A percentile compares a stretch with the other conserved stretches of the same genome.
Conservation (phyloP, 2,888 invertebrate species). For the Drosophila affinis region DNA sequence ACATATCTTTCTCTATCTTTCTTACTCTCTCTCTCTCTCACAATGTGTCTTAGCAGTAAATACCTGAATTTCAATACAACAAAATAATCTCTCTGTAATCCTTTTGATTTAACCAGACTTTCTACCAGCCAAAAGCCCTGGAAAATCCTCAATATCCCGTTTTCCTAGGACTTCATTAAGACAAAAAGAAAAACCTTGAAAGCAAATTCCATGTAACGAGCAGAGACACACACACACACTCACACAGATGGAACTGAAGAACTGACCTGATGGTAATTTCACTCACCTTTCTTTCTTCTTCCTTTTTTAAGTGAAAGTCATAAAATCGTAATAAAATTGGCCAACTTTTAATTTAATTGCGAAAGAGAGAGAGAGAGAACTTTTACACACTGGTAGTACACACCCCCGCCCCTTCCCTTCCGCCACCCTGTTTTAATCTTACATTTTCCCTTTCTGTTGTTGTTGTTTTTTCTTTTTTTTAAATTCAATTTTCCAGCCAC, state of each 20-base stretch:
- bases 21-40: not conserved
- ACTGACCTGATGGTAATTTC: conserved; percentile 32
- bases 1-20: not conserved
- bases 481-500: conserved; percentile 64
- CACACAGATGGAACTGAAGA: not conserved
- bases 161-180: conserved; percentile 7
- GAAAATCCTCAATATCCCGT: not conserved
- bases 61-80: not conserved
- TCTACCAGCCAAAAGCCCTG: not conserved
- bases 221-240: not conserved
- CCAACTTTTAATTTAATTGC: conserved; percentile 76
- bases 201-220: conserved; percentile 18
- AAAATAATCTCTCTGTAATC: not conserved
- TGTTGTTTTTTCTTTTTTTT: conserved; percentile 30
- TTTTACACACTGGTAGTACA: conserved; percentile 40
- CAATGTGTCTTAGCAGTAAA: not conserved
- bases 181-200: not conserved
- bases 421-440: not conserved
- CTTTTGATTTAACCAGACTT: not conserved
- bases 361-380: conserved; percentile 9
- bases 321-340: conserved; percentile 67
- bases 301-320: conserved; percentile 48
- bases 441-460: conserved; percentile 1
- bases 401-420: not conserved
- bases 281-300: conserved; percentile 9